Conservation (phyloP, 2,888 invertebrate species). For the Athripsodes cinereus region DNA sequence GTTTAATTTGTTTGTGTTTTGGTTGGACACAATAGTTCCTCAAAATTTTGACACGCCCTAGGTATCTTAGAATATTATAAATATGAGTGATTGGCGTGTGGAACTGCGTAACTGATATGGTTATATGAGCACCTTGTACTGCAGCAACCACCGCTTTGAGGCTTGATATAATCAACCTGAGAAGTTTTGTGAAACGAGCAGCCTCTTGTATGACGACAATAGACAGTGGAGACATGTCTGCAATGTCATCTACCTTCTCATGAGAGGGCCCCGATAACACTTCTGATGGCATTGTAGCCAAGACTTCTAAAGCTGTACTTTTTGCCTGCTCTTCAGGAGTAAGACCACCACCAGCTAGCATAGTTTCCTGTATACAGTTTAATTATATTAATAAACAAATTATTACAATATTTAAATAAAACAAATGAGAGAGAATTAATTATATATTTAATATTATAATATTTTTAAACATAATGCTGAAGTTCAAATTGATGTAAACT, state of each 20-base stretch:
- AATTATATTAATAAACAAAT: background rate
- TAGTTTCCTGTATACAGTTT: conserved; percentile 49
- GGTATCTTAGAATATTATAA: too few species aligned
- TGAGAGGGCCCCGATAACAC: conserved; percentile 59
- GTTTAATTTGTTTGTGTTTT: too few species aligned
- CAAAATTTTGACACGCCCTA: too few species aligned
- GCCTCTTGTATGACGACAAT: conserved; percentile 88
- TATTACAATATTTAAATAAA: background rate
- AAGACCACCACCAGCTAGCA: conserved; percentile 53
- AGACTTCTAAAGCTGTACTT: conserved; percentile 72
- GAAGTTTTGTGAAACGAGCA: conserved; percentile 69
- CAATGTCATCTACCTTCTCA: conserved; percentile 66
- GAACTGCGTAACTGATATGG: too few species aligned
- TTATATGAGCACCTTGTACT: conserved; percentile 86
- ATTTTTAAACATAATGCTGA: too few species aligned
- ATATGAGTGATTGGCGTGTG: too few species aligned
- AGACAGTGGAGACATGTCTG: conserved; percentile 85
- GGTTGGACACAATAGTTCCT: too few species aligned
- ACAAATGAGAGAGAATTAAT: too few species aligned
- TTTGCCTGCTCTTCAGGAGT: conserved; percentile 76
- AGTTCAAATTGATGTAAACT: too few species aligned
- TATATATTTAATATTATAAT: too few species aligned
- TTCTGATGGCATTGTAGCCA: conserved; percentile 66
- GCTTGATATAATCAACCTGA: conserved; percentile 67
- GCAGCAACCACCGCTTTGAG: conserved; percentile 76